Evolutionary conservation across 92 coral and sea anemone species (phyloP), one percentile per base, ranked within the genome.

Genomic region (Muricea muricata): DNA sequence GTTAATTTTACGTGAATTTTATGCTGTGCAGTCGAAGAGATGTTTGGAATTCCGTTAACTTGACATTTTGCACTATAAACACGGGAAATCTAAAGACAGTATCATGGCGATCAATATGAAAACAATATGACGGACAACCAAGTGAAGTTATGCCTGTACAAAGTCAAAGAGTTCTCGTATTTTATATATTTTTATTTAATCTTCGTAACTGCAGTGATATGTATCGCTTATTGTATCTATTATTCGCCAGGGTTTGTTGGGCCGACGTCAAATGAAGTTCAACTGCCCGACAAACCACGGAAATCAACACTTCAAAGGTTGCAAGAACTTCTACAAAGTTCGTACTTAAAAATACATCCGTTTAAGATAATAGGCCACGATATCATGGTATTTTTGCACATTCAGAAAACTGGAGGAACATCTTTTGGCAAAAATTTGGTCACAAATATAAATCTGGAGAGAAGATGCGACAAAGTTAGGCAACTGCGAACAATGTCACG

Each of bases 341-440:
- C 52, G 9, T 42, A 34, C 17, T 48, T 75, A 55, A n/a, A 47
- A 42, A 40, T 28, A 52, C 37, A 40, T 20, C 66, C 83, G 14
- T 92, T 92, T 77, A 80, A 84, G 58, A 39, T 87, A 32, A 47
- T 80, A n/a, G 90, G 93, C 24, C 65, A 68, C 25, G 98, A 93
- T 56, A 90, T 95, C 29, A 75, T 95, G 83, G 98, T 95, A 13
- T 95, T 95, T 66, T n/a, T n/a, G n/a, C n/a, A n/a, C n/a, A n/a
- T n/a, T n/a, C n/a, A n/a, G n/a, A n/a, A n/a, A n/a, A n/a, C 98
- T 18, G 98, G 98, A 0, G 98, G 98, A 25, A 93, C 98, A 9
- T 92, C 86, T 24, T 95, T 95, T 73, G 98, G 97, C 24, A 91
- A 91, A 45, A 97, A 95, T 79, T 87, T 95, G 78, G 98, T 92